Conservation (phyloP, 2,888 invertebrate species). For the Melieria omissa region DNA sequence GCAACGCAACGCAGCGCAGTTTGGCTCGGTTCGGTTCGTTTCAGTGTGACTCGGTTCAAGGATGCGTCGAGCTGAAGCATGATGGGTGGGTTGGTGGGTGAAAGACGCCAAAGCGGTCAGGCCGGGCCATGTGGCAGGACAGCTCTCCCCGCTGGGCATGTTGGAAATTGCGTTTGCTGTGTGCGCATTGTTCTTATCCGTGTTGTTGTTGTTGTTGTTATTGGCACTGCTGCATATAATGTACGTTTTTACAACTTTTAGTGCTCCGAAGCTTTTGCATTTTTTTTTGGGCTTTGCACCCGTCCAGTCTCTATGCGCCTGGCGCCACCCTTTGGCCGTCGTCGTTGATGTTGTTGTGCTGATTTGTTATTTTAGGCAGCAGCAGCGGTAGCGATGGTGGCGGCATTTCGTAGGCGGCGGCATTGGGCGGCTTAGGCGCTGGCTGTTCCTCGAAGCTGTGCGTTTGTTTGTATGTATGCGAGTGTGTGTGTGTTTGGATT, state of each 20-base stretch:
- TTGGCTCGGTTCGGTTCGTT: no score
- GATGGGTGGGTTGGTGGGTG: no score
- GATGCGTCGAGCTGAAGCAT: no score
- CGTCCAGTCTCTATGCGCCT: not conserved
- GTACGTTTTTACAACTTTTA: slow-evolving; percentile 46
- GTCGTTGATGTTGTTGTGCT: slow-evolving; percentile 19
- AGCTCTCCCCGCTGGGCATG: no score
- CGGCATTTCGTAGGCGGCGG: not conserved
- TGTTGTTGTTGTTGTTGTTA: slow-evolving; percentile 28
- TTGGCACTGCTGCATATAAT: slow-evolving; percentile 53
- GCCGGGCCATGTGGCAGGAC: no score
- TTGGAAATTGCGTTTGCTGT: no score
- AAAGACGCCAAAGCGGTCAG: no score
- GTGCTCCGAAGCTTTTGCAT: slow-evolving; percentile 58
- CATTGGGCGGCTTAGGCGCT: not conserved
- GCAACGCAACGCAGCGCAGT: no score
- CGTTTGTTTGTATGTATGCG: slow-evolving; percentile 12
- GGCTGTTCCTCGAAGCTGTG: not conserved
- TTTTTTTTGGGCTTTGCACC: slow-evolving; percentile 40
- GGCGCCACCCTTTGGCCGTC: not conserved
- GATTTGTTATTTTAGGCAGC: slow-evolving; percentile 47
- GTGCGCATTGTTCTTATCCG: slow-evolving; percentile 36
- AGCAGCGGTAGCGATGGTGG: not conserved
- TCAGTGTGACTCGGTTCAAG: no score
- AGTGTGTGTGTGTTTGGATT: no score